Evolutionary conservation across 2,888 invertebrate species (phyloP).

Genomic region (Frankliniella intonsa): DNA sequence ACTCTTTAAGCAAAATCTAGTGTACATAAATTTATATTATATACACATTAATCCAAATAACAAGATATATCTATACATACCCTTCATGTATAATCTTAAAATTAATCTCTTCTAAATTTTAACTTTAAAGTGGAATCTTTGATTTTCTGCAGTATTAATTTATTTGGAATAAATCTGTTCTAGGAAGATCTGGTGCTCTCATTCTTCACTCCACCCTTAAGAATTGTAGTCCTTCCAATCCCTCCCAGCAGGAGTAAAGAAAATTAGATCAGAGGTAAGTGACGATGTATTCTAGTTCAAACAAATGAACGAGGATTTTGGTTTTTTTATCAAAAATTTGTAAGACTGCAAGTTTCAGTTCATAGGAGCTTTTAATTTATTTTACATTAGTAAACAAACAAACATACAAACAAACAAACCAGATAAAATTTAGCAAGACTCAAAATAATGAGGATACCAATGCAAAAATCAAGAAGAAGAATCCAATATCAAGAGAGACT

Average conservation of each 20-base stretch:
- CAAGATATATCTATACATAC: neutral
- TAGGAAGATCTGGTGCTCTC: neutral
- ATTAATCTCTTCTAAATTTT: constrained; percentile 12
- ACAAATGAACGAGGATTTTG: neutral
- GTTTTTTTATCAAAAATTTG: neutral
- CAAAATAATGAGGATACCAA: too few species aligned
- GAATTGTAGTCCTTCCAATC: neutral
- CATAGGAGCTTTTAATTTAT: neutral
- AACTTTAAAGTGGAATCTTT: neutral
- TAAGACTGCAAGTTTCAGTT: too few species aligned
- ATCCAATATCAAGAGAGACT: neutral
- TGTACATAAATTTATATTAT: neutral
- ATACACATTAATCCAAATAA: neutral
- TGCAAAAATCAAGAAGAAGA: too few species aligned
- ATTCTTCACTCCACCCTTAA: neutral
- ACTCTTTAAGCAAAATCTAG: too few species aligned
- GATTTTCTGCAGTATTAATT: constrained; percentile 18
- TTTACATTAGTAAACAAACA: neutral
- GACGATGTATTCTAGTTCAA: too few species aligned
- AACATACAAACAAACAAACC: neutral
- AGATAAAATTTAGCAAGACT: neutral
- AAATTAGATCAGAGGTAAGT: too few species aligned
- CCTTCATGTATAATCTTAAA: neutral
- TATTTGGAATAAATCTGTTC: neutral
- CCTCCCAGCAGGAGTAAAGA: too few species aligned